phyloP scores from a whole-genome alignment of 2,888 invertebrate species.

The Tipula unca region DNA sequence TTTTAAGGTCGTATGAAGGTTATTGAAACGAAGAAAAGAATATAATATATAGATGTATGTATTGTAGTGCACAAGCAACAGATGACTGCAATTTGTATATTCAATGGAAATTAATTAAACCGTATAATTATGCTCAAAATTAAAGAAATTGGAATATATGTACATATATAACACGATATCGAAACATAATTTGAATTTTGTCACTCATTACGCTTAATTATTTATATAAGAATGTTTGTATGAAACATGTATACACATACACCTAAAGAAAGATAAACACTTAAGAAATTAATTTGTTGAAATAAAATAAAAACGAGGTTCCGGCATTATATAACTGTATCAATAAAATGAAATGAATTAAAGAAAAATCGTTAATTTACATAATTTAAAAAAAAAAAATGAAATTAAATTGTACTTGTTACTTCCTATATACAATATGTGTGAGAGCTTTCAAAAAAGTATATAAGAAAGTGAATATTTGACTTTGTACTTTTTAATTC shows the following conservation, averaged over 20 bases:
- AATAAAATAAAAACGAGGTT: not conserved
- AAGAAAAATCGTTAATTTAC: not conserved
- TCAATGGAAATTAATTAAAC: not conserved
- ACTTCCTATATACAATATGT: not conserved
- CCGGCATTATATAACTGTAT: not conserved
- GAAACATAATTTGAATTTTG: not conserved
- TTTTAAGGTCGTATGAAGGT: slow-evolving; percentile 16
- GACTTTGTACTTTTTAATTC: not conserved
- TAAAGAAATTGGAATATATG: not conserved
- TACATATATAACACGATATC: not conserved
- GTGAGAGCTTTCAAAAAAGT: not conserved
- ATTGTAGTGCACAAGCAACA: not conserved
- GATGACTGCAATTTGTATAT: not conserved
- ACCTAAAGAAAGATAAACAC: not conserved
- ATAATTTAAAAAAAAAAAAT: not conserved
- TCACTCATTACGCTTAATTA: not conserved
- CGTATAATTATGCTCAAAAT: not conserved
- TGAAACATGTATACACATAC: no score
- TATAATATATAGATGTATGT: no score
- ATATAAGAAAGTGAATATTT: not conserved
- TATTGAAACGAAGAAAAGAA: not conserved
- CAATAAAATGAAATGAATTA: not conserved
- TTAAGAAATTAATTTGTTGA: not conserved
- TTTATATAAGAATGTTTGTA: no score
- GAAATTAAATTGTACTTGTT: not conserved